Conservation (phyloP, 2,113 vertebrate species). For the Erythrolamprus reginae region DNA sequence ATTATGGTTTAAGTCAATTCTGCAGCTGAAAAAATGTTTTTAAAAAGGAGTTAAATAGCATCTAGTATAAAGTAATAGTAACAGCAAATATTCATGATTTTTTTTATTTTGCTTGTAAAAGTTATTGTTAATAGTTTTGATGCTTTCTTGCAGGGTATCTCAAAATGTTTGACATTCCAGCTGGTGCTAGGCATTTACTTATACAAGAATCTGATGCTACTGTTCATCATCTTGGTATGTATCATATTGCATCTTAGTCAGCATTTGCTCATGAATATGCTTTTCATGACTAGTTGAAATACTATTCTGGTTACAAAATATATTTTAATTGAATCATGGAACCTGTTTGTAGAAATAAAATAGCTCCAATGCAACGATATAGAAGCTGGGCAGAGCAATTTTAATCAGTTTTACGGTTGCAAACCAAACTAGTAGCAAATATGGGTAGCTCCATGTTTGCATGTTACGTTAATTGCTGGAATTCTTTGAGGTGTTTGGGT, state of each 20-base stretch:
- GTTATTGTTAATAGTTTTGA: conserved; percentile 42
- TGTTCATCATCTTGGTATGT: conserved; percentile 83
- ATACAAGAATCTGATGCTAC: conserved; percentile 87
- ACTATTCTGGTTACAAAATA: conserved; percentile 2
- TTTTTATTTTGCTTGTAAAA: conserved; percentile 16
- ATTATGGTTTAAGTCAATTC: background rate
- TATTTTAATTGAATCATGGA: background rate
- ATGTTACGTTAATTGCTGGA: background rate
- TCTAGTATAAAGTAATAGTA: background rate
- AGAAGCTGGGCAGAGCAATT: background rate
- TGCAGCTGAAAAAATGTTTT: background rate
- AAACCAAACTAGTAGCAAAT: background rate
- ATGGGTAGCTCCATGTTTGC: background rate
- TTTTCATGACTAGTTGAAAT: conserved; percentile 28
- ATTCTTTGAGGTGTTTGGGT: background rate
- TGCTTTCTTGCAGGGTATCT: conserved; percentile 74
- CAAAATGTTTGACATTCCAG: conserved; percentile 93
- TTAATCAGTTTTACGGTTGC: background rate
- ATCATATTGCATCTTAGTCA: conserved; percentile 19
- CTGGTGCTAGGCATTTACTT: conserved; percentile 89
- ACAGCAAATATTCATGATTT: background rate
- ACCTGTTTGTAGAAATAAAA: background rate
- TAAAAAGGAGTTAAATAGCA: background rate
- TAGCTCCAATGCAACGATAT: background rate
- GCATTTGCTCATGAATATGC: background rate